Conservation (phyloP, 2,113 vertebrate genomes). For the Odontophorus gujanensis region DNA sequence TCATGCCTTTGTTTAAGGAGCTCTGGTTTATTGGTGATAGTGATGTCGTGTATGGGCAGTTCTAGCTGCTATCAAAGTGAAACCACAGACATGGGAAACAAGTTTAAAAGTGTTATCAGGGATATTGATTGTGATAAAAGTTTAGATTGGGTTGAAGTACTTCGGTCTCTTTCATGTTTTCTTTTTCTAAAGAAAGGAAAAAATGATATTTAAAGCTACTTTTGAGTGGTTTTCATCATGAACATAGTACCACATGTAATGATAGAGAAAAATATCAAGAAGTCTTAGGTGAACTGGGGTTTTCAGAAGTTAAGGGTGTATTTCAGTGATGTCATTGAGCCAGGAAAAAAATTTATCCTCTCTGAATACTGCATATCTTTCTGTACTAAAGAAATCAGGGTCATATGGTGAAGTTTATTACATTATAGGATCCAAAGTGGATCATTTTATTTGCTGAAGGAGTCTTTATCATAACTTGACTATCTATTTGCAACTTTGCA, state of each 20-base stretch:
- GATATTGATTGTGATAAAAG: neutral
- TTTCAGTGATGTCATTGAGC: neutral
- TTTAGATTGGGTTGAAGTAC: neutral
- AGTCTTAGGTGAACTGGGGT: neutral
- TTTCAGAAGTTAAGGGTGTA: neutral
- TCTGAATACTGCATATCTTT: neutral
- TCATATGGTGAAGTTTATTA: neutral
- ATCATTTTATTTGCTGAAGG: neutral
- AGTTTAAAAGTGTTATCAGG: neutral
- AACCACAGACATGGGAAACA: neutral
- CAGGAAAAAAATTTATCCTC: neutral
- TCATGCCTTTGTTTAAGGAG: neutral
- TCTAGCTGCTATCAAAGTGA: neutral
- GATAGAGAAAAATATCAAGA: neutral
- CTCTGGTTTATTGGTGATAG: neutral
- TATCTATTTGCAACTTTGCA: neutral
- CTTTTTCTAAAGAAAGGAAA: neutral
- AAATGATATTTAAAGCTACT: neutral
- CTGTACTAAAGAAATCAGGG: neutral
- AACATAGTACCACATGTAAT: neutral
- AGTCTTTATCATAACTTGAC: neutral
- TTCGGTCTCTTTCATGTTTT: neutral
- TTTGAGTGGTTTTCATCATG: neutral
- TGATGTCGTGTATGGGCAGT: neutral
- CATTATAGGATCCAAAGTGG: neutral